phyloP scores from a whole-genome alignment of 2,797 vertebrate genomes.

The Emys orbicularis region DNA sequence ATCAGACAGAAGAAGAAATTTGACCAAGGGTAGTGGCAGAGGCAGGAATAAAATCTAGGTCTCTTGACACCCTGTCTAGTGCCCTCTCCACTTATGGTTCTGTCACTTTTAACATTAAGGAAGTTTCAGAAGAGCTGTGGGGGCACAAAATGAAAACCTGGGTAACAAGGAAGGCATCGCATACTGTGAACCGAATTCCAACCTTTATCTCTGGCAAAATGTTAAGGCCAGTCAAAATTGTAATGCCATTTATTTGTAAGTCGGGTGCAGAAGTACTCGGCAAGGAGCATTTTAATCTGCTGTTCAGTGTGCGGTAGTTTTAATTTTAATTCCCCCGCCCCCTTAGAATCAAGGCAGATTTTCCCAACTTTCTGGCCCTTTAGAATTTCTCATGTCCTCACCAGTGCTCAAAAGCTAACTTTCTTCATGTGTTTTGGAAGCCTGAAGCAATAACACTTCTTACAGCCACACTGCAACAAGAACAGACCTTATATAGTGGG shows the following conservation, averaged over 20 bases:
- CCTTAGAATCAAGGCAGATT: neutral
- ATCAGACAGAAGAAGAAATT: neutral
- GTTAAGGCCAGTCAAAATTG: neutral
- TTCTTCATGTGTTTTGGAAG: neutral
- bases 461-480: neutral
- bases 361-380: neutral
- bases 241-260: neutral
- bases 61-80: neutral
- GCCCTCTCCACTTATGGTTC: neutral
- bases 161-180: neutral
- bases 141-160: neutral
- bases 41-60: neutral
- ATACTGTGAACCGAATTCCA: neutral
- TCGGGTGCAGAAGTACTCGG: neutral
- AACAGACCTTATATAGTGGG: neutral
- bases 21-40: neutral
- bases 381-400: neutral
- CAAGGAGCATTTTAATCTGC: neutral
- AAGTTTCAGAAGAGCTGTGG: neutral
- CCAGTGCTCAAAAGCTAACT: neutral
- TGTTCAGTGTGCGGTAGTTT: neutral
- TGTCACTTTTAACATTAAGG: neutral
- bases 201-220: neutral
- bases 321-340: neutral
- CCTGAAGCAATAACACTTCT: conserved; percentile 38